Evolutionary conservation across 2,113 vertebrate species (phyloP).

Genomic region (Ceyx margarethae): DNA sequence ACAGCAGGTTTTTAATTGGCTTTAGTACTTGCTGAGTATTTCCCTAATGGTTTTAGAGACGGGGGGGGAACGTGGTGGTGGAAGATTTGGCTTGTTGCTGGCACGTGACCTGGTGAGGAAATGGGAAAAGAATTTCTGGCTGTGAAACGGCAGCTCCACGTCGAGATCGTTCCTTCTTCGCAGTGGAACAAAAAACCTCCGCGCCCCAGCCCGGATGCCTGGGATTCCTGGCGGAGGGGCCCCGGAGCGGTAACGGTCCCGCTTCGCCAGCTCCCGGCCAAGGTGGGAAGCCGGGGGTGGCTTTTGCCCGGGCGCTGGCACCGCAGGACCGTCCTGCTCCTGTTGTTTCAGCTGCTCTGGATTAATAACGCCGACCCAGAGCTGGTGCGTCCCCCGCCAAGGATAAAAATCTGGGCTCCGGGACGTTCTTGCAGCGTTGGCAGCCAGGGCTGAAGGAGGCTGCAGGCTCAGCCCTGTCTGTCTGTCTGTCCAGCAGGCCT

Average conservation of each 20-base stretch:
- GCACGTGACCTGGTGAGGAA: conserved; percentile 73
- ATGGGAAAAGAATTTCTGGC: conserved; percentile 77
- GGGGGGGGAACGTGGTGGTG: neutral
- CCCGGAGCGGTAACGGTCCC: conserved; percentile 53
- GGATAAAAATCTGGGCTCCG: neutral
- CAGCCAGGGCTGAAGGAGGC: neutral
- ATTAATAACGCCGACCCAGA: conserved; percentile 5
- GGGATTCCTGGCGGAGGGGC: conserved; percentile 72
- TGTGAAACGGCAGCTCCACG: conserved; percentile 73
- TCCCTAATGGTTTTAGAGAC: neutral
- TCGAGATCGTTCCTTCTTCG: conserved; percentile 66
- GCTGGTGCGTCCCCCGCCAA: neutral
- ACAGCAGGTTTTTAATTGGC: neutral
- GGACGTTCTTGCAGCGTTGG: neutral
- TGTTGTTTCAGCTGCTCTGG: conserved; percentile 61
- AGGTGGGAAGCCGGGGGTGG: neutral
- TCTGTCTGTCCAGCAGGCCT: neutral
- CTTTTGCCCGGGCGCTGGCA: conserved; percentile 20
- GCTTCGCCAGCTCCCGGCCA: conserved; percentile 33
- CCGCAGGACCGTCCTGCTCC: neutral
- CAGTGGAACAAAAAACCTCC: conserved; percentile 69
- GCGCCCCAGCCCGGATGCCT: conserved; percentile 74
- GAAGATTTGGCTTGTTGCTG: conserved; percentile 42
- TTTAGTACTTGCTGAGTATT: neutral
- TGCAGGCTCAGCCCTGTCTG: neutral